Base-by-base conservation (phyloP, 2,888 invertebrate species). In the Sarcophaga subvicina region DNA sequence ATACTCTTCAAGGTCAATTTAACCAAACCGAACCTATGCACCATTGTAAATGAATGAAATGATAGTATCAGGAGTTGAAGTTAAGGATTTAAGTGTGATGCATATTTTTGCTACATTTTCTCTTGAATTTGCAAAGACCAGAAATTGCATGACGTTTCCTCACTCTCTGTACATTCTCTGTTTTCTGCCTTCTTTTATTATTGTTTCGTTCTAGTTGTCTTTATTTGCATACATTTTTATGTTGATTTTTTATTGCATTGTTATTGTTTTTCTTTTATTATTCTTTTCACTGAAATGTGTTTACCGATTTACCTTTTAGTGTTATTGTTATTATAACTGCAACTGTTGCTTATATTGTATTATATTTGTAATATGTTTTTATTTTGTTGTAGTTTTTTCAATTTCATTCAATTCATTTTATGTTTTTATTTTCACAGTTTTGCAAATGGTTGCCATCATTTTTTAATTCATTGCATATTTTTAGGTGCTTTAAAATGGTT, bases 401-500 rank as follows among this genome's bases (percentile, higher is more conserved):
- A 10, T 37, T 37, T 37, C 37, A 37, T 37, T 10, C 37, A 37
- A 37, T 37, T 10, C 37, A 37, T 22, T n/a, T 78, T 70, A 27
- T 71, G 12, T n/a, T 64, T 17, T 27, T 62, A 47, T 22, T 27
- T 76, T 49, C 63, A 14, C 4, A 11, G 54, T 27, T 54, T 70
- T 59, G 75, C 59, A 75, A 75, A 70, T 45, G 49, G 69, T 63
- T 73, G 49, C 69, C 62, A 37, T 37, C 37, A 71, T 47, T 78
- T 83, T 83, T 79, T 70, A 81, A 81, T 77, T 82, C 75, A 80
- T 88, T 88, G 88, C 87, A 85, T 88, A 88, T 76, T 88, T 88
- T 88, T 79, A 83, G 81, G 82, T 73, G 88, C 80, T 59, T 67
- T 78, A 37, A 37, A 37, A 37, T 37, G 37, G 25, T n/a, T n/a